Evolutionary conservation across 2,113 vertebrate species (phyloP), one percentile per base, ranked within the genome.

Genomic region (Notechis scutatus): DNA sequence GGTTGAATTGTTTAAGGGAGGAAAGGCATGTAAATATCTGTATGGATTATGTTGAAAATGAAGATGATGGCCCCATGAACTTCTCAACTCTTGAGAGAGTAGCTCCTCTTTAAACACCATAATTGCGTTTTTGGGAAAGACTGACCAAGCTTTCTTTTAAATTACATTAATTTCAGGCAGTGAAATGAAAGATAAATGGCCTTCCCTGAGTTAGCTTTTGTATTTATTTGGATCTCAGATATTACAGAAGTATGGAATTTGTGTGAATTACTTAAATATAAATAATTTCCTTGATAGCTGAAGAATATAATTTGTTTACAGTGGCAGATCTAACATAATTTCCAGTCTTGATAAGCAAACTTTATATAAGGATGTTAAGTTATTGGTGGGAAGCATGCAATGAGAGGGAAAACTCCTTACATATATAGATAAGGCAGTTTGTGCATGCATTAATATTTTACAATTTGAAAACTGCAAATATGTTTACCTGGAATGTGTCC

Each of bases 21-120:
- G 50, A 1, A 93, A 90, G 86, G 90, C 93, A 91, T 91, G 90
- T 91, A 95, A 92, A 89, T 89, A 88, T 93, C 55, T 0, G 85
- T 0, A 0, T 9, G 90, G 42, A 1, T 11, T 18, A 94, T 23
- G 56, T 86, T 29, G 6, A 47, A 56, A 45, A 64, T 12, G 54
- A n/a, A 24, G 39, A 54, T 91, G 93, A 94, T 94, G 92, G 69
- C 74, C 88, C 45, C 0, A 7, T 88, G 94, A 91, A 0, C 91
- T 94, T 92, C 92, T 52, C 90, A 74, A 92, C 91, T 90, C 56
- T 39, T 86, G 56, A 54, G 91, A 91, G 47, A 85, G 90, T 1
- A 11, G 11, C 91, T 50, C 59, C 52, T 93, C 50, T 42, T 91
- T 57, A 42, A 91, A 23, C 42, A 56, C 55, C 23, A 23, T 59